Evolutionary conservation across 2,113 vertebrate genomes (phyloP), one percentile per base, ranked within the genome.

Genomic region (Sclerurus mexicanus): DNA sequence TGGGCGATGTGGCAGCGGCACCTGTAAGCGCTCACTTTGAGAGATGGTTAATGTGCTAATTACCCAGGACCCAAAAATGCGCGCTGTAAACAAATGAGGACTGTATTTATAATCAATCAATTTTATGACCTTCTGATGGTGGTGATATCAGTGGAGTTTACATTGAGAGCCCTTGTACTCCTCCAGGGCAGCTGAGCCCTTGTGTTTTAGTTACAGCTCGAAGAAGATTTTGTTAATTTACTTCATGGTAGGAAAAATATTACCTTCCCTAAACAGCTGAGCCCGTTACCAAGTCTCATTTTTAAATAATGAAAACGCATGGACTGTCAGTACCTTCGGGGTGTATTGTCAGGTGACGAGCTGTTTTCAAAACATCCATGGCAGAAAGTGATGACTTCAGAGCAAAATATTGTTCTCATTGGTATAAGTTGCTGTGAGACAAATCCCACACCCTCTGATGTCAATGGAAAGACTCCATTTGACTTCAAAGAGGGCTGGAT

Each of bases 101-200:
- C 98, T 98, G 98, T 99, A 99, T 99, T 99, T 99, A 99, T 99
- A 99, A 99, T 99, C 99, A 98, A 98, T 99, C 99, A 99, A 98
- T 98, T 99, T 99, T 99, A 99, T 99, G 98, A 99, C 98, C 98
- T 98, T 98, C 99, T 98, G 98, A 99, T 99, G 99, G 99, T 97
- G 99, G 98, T 99, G 99, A 99, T 99, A 99, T 99, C 98, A 98
- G 98, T 95, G 96, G 97, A 98, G 99, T 99, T 99, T 99, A 99
- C 98, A 98, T 98, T 98, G 98, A 96, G 97, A 98, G 98, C 98
- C 98, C 98, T 98, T 95, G 87, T 97, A 97, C 98, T 98, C 97
- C 98, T 98, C 97, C 96, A 96, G 97, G 98, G 98, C 99, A 99
- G 99, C 99, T 99, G 99, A 97, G 97, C 97, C 97, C 98, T 99